Percentiles rank a stretch among this genome's conserved stretches.
phyloP scores from a whole-genome alignment of 1,140 invertebrate genomes.

The Ganaspis sp. region DNA sequence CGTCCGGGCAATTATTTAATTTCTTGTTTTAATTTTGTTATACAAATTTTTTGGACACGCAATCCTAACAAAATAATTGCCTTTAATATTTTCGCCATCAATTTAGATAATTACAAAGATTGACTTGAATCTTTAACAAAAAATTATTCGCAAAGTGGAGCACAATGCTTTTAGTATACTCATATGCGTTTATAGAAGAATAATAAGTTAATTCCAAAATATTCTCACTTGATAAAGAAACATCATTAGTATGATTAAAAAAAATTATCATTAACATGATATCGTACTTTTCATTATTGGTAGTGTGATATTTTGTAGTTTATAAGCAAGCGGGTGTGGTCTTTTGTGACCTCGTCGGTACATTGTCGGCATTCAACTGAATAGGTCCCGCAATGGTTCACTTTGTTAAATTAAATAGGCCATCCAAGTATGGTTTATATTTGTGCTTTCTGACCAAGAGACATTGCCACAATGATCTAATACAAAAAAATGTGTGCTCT shows the following conservation, averaged over 20 bases:
- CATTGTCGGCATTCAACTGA: conserved; percentile 51
- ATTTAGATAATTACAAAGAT: no score
- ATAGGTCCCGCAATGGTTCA: conserved; percentile 67
- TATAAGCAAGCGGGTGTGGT: conserved; percentile 57
- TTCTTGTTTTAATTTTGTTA: no score
- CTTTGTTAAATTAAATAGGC: conserved; percentile 69
- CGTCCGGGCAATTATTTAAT: no score
- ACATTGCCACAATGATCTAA: conserved; percentile 33
- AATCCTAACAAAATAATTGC: no score
- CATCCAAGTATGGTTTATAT: conserved; percentile 56
- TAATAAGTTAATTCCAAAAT: neutral
- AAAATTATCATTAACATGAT: neutral
- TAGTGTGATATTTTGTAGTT: conserved; percentile 30
- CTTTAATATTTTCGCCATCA: no score
- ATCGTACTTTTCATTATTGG: neutral
- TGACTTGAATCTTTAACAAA: no score
- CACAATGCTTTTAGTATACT: no score
- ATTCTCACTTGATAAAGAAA: neutral
- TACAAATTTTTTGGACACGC: no score
- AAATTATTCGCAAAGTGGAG: no score
- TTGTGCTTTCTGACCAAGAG: conserved; percentile 38
- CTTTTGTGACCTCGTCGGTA: conserved; percentile 61
- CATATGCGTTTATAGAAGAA: no score
- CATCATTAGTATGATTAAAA: conserved; percentile 1
- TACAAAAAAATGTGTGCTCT: neutral